Evolutionary conservation across 2,797 vertebrate species (phyloP), one percentile per base, ranked within the genome.

Genomic region (Phataginus tetradactyla): DNA sequence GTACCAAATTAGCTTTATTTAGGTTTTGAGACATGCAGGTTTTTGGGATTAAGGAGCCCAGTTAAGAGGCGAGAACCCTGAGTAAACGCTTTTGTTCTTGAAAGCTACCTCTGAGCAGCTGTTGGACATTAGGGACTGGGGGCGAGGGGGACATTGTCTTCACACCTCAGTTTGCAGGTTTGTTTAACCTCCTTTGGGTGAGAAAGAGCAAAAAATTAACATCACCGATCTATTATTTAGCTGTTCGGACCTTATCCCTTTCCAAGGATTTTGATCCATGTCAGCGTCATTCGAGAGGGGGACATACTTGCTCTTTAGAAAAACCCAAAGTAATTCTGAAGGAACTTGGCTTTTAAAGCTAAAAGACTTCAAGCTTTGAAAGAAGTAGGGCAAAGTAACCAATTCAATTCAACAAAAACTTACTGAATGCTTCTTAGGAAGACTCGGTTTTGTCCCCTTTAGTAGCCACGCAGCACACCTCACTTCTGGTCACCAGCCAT

Each of bases 1-100:
- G 18, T 34, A 37, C n/a, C 80, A 92, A 81, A 84, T 75, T 15
- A 77, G 87, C 49, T 95, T 94, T 71, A 77, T 90, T 94, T 94
- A 77, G 72, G 42, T 86, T 79, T 91, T 79, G 61, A 89, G n/a
- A 71, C 55, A 71, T 55, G n/a, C 32, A 57, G n/a, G 8, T 53
- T 92, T 90, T 69, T 85, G 27, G 86, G 32, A 66, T 11, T 71
- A 81, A 86, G 77, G 21, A 69, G 51, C n/a, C 3, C 80, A 77
- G 17, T 55, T 77, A 90, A 68, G 57, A 80, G n/a, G 68, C 78
- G 69, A 88, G 93, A 87, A 81, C 12, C 8, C 66, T 18, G 18
- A 78, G 25, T 57, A 68, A 72, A 9, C 51, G 15, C 53, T 63
- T 5, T 49, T 3, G 1, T 85, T 93, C 66, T 86, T 59, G 39